Percentiles rank a stretch among this genome's conserved stretches.
Evolutionary conservation across 2,113 vertebrate genomes (phyloP).

Genomic region (Ctenodactylus gundi): DNA sequence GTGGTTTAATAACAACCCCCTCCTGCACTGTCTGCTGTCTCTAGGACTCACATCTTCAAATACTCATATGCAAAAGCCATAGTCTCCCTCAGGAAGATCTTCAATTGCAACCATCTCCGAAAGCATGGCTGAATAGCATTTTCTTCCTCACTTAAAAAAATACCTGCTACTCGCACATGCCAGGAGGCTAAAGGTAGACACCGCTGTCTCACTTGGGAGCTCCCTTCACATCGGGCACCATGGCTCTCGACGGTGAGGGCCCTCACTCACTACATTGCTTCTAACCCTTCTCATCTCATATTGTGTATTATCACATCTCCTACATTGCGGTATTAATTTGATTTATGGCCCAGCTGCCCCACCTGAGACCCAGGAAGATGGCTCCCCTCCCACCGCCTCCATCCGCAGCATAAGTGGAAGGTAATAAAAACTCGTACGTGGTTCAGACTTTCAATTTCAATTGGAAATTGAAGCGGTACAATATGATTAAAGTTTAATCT

Average conservation of each 20-base stretch:
- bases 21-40: not conserved
- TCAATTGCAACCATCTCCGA: not conserved
- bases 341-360: conserved; percentile 58
- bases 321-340: conserved; percentile 48
- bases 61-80: not conserved
- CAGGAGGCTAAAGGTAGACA: not conserved
- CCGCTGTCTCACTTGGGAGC: not conserved
- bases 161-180: not conserved
- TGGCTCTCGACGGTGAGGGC: not conserved
- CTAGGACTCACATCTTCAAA: not conserved
- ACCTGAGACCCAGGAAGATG: conserved; percentile 60
- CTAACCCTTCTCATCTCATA: conserved; percentile 34
- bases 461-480: conserved; percentile 78
- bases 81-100: not conserved
- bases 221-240: too few species aligned
- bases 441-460: conserved; percentile 78
- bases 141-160: conserved; percentile 11
- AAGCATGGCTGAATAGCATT: not conserved
- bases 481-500: conserved; percentile 82
- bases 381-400: conserved; percentile 64
- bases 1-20: not conserved
- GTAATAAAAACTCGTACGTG: conserved; percentile 71
- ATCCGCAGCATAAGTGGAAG: conserved; percentile 72
- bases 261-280: not conserved
- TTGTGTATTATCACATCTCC: not conserved